phyloP scores from a whole-genome alignment of 1,140 invertebrate species.

The Psix sp. region DNA sequence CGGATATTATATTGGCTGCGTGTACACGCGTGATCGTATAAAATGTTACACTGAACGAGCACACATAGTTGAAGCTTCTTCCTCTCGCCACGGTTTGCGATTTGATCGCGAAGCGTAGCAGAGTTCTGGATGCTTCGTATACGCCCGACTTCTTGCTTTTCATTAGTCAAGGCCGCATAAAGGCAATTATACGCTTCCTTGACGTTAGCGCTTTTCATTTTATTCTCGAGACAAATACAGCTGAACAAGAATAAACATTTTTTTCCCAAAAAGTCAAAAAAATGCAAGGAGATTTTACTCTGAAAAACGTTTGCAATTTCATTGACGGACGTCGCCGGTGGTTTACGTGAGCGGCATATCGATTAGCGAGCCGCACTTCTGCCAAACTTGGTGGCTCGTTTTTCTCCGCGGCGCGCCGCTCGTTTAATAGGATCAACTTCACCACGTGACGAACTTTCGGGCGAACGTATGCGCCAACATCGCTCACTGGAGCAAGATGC shows the following conservation, averaged over 20 bases:
- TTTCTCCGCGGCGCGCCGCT: slow-evolving; percentile 54
- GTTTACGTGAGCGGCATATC: slow-evolving; percentile 73
- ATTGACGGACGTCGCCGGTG: slow-evolving; percentile 62
- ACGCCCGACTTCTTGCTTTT: slow-evolving; percentile 58
- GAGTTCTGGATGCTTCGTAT: slow-evolving; percentile 18
- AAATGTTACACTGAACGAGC: slow-evolving; percentile 55
- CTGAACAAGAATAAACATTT: background rate
- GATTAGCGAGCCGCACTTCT: too few species aligned
- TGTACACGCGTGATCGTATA: slow-evolving; percentile 53
- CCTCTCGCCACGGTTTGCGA: slow-evolving; percentile 30
- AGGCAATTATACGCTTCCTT: slow-evolving; percentile 63
- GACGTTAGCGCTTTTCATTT: slow-evolving; percentile 3
- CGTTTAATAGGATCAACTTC: slow-evolving; percentile 68
- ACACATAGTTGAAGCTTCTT: slow-evolving; percentile 39
- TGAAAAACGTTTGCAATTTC: slow-evolving; percentile 76
- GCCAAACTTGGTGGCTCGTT: slow-evolving; percentile 63
- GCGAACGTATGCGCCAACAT: too few species aligned
- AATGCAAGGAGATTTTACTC: slow-evolving; percentile 18
- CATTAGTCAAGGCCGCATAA: slow-evolving; percentile 65
- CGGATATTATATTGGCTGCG: slow-evolving; percentile 54
- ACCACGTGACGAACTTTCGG: slow-evolving; percentile 39
- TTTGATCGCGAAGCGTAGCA: slow-evolving; percentile 35
- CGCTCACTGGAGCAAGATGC: slow-evolving; percentile 32
- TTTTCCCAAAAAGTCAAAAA: background rate
- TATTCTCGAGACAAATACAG: background rate